Evolutionary conservation across 2,888 invertebrate species (phyloP).

Genomic region (Leptogaster cylindrica): DNA sequence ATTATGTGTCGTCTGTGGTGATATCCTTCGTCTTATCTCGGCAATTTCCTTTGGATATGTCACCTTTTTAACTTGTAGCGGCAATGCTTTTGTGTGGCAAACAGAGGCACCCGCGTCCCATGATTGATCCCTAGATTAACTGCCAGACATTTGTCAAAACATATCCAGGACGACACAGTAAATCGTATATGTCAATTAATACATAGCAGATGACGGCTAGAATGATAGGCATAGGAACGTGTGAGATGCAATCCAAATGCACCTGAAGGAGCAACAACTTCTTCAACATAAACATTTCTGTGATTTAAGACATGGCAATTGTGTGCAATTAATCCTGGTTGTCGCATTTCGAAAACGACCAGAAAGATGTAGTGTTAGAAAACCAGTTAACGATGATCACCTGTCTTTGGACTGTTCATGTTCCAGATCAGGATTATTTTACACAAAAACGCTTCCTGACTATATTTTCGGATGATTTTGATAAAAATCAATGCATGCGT

Average conservation of each 20-base stretch:
- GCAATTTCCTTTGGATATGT: conserved; percentile 22
- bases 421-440: no score
- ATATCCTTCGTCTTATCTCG: conserved; percentile 17
- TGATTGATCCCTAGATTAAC: conserved; percentile 36
- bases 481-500: background rate
- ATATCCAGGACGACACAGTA: background rate
- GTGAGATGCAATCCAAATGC: no score
- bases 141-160: conserved; percentile 31
- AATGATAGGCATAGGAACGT: background rate
- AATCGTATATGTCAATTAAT: background rate
- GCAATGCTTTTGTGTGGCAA: conserved; percentile 1
- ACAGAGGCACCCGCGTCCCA: conserved; percentile 1
- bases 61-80: background rate
- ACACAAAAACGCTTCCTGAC: conserved; percentile 11
- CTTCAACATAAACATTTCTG: background rate
- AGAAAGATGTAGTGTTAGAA: no score
- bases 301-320: no score
- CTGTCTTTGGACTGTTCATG: no score
- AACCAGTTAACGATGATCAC: no score
- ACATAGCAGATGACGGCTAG: background rate
- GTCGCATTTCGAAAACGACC: no score
- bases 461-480: background rate
- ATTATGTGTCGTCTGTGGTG: conserved; percentile 1
- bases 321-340: no score
- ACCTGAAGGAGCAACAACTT: no score